A percentile compares a stretch with the other conserved stretches of the same genome.
Conservation (phyloP, 2,797 vertebrate species). For the Sebastiscus albofasciatus region DNA sequence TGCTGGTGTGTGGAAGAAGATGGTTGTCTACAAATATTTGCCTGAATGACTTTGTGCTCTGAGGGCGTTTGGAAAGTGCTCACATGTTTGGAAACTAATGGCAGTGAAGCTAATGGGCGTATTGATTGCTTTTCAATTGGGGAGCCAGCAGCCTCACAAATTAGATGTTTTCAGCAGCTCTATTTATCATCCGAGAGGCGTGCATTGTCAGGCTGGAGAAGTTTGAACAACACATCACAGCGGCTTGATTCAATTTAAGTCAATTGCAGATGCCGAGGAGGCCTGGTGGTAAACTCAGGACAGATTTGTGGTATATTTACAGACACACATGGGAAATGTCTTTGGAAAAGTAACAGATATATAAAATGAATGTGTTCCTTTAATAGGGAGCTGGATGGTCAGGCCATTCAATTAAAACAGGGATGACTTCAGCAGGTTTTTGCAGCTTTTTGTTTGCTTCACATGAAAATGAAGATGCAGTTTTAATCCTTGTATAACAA, state of each 20-base stretch:
- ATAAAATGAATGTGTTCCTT: background rate
- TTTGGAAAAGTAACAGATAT: background rate
- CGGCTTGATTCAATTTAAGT: constrained; percentile 24
- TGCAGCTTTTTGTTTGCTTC: background rate
- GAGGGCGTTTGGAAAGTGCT: constrained; percentile 59
- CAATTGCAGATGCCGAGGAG: background rate
- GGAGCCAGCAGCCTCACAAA: constrained; percentile 64
- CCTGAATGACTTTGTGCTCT: constrained; percentile 61
- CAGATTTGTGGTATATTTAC: background rate
- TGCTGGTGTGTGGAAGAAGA: constrained; percentile 24
- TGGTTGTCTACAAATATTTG: constrained; percentile 58
- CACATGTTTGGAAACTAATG: constrained; percentile 64
- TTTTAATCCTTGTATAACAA: background rate
- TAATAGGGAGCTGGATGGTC: background rate
- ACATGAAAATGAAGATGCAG: background rate
- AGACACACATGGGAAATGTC: background rate
- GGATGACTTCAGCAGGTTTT: background rate
- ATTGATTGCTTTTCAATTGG: constrained; percentile 74
- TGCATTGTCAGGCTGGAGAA: constrained; percentile 25
- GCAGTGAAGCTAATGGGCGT: constrained; percentile 68
- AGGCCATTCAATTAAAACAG: background rate
- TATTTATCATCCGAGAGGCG: constrained; percentile 60
- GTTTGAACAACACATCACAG: constrained; percentile 51
- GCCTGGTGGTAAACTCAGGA: background rate
- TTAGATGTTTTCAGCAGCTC: constrained; percentile 71